These are phyloP conservation scores for Drosophila mulleri DNA, from an alignment of 2,888 invertebrate genomes.

Conservation along the genomic window DNA sequence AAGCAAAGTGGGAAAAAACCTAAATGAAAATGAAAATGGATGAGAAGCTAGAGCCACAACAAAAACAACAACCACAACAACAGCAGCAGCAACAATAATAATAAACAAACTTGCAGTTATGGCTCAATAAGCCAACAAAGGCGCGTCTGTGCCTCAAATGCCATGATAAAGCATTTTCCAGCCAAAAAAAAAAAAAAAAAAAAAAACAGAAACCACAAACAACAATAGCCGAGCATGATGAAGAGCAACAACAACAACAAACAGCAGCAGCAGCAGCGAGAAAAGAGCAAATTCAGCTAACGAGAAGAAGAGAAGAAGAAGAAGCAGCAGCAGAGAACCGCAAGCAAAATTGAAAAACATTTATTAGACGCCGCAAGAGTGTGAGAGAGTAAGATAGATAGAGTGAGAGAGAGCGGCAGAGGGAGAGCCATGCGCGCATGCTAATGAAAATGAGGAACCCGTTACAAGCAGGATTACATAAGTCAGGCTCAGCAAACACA, in stretches of 20 bases:
- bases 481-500: constrained; percentile 34
- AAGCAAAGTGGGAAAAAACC: constrained; percentile 12
- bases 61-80: constrained; percentile 21
- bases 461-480: constrained; percentile 52
- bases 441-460: constrained; percentile 60
- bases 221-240: constrained; percentile 65
- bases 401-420: background rate
- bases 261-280: constrained; percentile 13
- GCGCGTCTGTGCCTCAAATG: constrained; percentile 44
- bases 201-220: constrained; percentile 66
- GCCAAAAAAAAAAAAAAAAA: background rate
- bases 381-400: constrained; percentile 1
- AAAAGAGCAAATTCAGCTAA: constrained; percentile 28
- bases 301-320: constrained; percentile 3
- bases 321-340: constrained; percentile 38
- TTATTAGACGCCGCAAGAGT: constrained; percentile 54
- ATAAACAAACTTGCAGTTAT: constrained; percentile 73
- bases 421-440: constrained; percentile 43
- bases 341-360: constrained; percentile 77
- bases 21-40: constrained; percentile 43
- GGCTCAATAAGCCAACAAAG: constrained; percentile 77
- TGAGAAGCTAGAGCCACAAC: constrained; percentile 49
- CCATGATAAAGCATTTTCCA: constrained; percentile 67
- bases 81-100: constrained; percentile 17
- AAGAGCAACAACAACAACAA: constrained; percentile 37